Base-by-base conservation (phyloP, 2,113 vertebrate species). In the Hylia prasina region DNA sequence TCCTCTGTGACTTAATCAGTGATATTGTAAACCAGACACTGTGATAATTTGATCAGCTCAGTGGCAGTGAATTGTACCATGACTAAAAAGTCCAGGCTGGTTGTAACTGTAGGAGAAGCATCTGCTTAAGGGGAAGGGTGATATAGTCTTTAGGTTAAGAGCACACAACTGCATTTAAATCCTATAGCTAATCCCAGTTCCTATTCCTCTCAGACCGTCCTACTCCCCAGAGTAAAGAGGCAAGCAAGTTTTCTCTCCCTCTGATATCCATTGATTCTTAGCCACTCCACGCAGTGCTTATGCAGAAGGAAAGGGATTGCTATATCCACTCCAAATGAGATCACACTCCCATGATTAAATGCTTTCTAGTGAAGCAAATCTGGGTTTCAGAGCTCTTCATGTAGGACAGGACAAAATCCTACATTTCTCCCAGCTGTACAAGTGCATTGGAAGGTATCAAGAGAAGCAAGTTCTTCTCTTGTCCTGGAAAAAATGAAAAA, bases 11-110 rank as follows among this genome's bases (percentile, higher is more conserved):
- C 95, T 97, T 97, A 95, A 95, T 97, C 91, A 91, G 66, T 88
- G 95, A 96, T 96, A 96, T 86, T 97, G 94, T 96, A 95, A 97
- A 68, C n/a, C 83, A 95, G 82, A 96, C 86, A 97, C 83, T 90
- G 50, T 63, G 91, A 95, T 78, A 96, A 96, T 97, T 98, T 95
- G 92, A 96, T 97, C 93, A 91, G 63, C 94, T 96, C 76, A 77
- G 92, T 82, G 56, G 53, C 84, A 87, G 76, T 94, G 70, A 97
- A 96, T 93, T 57, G 56, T 90, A 79, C 69, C 86, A 93, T 94
- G 81, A 94, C 84, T 65, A 77, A 93, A 96, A 89, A 40, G 50
- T 96, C 93, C 82, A 69, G 40, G 50, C 65, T 78, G 79, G 73
- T 68, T 70, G 65, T 51, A 89, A 81, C 50, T 68, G 30, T 39